A percentile compares a stretch with the other conserved stretches of the same genome.
Evolutionary conservation across 2,113 vertebrate species (phyloP).

Genomic region (Rana temporaria): DNA sequence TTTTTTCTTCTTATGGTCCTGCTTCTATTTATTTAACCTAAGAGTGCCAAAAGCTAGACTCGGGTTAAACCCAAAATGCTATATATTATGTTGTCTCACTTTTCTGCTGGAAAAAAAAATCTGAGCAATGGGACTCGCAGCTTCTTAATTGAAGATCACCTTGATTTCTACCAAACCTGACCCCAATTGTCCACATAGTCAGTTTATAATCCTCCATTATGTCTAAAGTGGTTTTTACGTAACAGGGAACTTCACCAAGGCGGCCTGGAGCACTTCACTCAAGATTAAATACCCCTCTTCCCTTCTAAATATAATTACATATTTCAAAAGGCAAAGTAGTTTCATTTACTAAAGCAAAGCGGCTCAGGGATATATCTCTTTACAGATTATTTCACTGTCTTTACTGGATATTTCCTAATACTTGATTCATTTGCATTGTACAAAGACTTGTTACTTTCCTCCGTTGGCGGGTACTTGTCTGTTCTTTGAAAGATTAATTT

Average conservation of each 20-base stretch:
- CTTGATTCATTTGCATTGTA: constrained; percentile 31
- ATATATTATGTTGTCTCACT: too few relatives aligned
- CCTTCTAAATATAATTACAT: constrained; percentile 33
- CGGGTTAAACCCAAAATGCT: too few relatives aligned
- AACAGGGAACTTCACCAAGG: not conserved
- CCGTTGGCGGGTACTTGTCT: not conserved
- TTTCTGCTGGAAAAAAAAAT: too few relatives aligned
- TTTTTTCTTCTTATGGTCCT: too few relatives aligned
- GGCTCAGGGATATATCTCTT: constrained; percentile 37
- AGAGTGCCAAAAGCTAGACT: too few relatives aligned
- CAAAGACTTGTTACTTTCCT: not conserved
- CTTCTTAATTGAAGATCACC: too few relatives aligned
- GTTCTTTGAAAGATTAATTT: constrained; percentile 25
- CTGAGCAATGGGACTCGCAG: too few relatives aligned
- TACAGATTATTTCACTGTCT: constrained; percentile 41
- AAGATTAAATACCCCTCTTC: constrained; percentile 7
- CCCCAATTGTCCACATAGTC: too few relatives aligned
- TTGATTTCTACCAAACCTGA: too few relatives aligned
- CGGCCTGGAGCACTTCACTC: not conserved
- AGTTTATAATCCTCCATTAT: not conserved
- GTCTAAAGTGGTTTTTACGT: not conserved
- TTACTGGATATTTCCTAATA: constrained; percentile 36
- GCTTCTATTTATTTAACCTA: too few relatives aligned
- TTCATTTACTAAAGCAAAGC: constrained; percentile 38
- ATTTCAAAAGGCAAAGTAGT: constrained; percentile 44